Percentiles rank a stretch among this genome's conserved stretches.
Conservation (phyloP, 1,140 invertebrate species). For the Leptoteleia sp. region DNA sequence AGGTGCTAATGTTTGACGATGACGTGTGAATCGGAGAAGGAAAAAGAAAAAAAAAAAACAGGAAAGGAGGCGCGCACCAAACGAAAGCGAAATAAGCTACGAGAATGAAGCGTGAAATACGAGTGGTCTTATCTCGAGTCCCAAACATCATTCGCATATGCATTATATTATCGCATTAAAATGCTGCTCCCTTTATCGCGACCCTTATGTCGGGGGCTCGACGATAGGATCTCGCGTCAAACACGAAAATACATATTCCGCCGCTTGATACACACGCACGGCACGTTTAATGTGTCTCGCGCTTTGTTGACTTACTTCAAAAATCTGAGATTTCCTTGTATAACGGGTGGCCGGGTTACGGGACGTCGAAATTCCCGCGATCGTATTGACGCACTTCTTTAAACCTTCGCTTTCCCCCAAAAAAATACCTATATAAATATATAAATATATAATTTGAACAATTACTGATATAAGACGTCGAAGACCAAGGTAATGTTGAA, state of each 20-base stretch:
- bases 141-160: constrained; percentile 65
- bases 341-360: constrained; percentile 13
- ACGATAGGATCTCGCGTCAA: constrained; percentile 63
- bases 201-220: constrained; percentile 49
- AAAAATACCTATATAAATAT: no score
- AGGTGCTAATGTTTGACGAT: constrained; percentile 47
- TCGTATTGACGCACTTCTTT: no score
- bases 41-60: no score
- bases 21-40: constrained; percentile 27
- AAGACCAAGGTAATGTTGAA: no score
- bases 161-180: constrained; percentile 69
- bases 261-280: constrained; percentile 37
- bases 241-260: constrained; percentile 61
- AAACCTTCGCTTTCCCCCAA: no score
- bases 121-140: constrained; percentile 62
- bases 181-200: constrained; percentile 63
- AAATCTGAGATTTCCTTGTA: constrained; percentile 34
- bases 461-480: no score
- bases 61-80: constrained; percentile 30
- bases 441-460: no score
- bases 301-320: constrained; percentile 45
- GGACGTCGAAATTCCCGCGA: no score
- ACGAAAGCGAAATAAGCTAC: constrained; percentile 34
- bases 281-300: constrained; percentile 39
- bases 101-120: constrained; percentile 58